These are phyloP conservation scores for Parelbella ahira DNA, from an alignment of 2,888 invertebrate species.

Conservation along the genomic window DNA sequence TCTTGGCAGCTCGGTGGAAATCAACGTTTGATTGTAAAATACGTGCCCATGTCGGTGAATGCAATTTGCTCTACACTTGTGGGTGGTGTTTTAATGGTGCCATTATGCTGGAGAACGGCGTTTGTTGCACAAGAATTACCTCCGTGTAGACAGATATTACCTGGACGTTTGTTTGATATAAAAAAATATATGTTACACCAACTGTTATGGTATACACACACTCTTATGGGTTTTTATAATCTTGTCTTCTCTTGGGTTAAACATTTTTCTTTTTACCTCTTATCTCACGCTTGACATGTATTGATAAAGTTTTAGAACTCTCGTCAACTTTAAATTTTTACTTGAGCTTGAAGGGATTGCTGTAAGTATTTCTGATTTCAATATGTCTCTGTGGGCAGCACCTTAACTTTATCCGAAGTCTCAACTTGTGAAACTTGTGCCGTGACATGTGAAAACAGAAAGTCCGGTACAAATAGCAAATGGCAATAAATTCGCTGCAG, in stretches of 20 bases:
- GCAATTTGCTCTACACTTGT: slow-evolving; percentile 73
- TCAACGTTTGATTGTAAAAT: slow-evolving; percentile 76
- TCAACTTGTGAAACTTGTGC: slow-evolving; percentile 48
- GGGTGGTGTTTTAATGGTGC: slow-evolving; percentile 75
- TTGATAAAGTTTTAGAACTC: no score
- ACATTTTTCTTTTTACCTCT: no score
- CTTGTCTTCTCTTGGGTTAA: no score
- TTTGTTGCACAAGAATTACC: slow-evolving; percentile 70
- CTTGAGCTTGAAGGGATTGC: no score
- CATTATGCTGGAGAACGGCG: slow-evolving; percentile 63
- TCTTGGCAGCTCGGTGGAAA: slow-evolving; percentile 66
- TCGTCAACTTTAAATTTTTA: no score
- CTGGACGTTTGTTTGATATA: slow-evolving; percentile 34
- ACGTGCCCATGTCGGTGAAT: slow-evolving; percentile 67
- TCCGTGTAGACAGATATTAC: slow-evolving; percentile 47
- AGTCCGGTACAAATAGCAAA: slow-evolving; percentile 54
- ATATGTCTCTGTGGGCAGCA: slow-evolving; percentile 5
- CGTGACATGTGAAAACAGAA: slow-evolving; percentile 66
- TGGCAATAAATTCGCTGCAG: slow-evolving; percentile 68
- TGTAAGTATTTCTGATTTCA: no score
- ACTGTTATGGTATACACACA: slow-evolving; percentile 8
- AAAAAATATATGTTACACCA: slow-evolving; percentile 27
- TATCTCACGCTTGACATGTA: no score
- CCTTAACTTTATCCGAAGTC: slow-evolving; percentile 22
- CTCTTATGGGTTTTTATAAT: no score